Conservation (phyloP, 1,140 invertebrate species). For the Drosophila ironensis region DNA sequence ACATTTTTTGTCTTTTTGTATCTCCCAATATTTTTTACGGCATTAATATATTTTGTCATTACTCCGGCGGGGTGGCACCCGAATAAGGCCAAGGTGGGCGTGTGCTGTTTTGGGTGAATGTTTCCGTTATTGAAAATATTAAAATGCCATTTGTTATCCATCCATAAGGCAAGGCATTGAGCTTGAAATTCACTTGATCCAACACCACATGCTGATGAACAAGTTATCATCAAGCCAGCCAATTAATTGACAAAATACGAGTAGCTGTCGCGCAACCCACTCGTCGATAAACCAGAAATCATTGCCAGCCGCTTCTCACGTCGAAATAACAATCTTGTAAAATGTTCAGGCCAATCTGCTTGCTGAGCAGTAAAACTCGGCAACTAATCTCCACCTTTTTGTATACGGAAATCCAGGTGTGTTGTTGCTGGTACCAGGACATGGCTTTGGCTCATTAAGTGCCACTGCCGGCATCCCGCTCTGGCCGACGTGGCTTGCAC, state of each 20-base stretch:
- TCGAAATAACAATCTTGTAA: slow-evolving; percentile 35
- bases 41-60: slow-evolving; percentile 59
- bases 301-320: slow-evolving; percentile 7
- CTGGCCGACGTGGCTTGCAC: slow-evolving; percentile 32
- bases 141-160: slow-evolving; percentile 71
- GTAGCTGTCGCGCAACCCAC: background rate
- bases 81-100: slow-evolving; percentile 49
- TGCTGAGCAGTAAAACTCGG: slow-evolving; percentile 12
- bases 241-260: no score
- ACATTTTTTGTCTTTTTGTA: slow-evolving; percentile 26
- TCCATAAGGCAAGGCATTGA: background rate
- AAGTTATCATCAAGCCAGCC: no score
- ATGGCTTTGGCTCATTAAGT: slow-evolving; percentile 21
- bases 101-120: slow-evolving; percentile 59
- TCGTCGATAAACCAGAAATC: background rate
- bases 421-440: background rate
- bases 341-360: slow-evolving; percentile 30
- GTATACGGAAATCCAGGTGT: background rate
- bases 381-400: slow-evolving; percentile 34
- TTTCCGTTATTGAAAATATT: slow-evolving; percentile 76
- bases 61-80: slow-evolving; percentile 14
- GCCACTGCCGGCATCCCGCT: slow-evolving; percentile 15
- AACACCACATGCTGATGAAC: slow-evolving; percentile 48
- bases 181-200: slow-evolving; percentile 14
- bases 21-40: slow-evolving; percentile 50